These are phyloP conservation scores for Helicoverpa assulta DNA, from an alignment of 2,888 invertebrate species.

Conservation along the genomic window DNA sequence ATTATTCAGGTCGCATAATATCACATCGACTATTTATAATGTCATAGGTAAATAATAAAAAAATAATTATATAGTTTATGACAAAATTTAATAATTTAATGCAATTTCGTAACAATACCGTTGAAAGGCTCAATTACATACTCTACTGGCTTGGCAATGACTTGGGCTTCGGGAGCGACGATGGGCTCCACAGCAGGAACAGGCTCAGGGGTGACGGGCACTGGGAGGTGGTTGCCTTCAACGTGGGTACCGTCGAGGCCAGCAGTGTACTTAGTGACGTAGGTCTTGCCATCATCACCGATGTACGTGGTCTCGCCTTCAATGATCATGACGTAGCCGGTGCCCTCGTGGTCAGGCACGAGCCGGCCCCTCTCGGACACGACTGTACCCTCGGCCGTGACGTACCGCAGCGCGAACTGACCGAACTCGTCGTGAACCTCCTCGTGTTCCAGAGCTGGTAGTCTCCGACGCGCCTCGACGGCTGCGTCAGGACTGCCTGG, in stretches of 20 bases:
- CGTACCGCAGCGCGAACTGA: slow-evolving; percentile 76
- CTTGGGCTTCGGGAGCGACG: slow-evolving; percentile 5
- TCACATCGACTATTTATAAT: slow-evolving; percentile 32
- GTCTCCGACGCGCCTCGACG: slow-evolving; percentile 57
- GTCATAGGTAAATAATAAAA: too few species aligned
- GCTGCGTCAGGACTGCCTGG: slow-evolving; percentile 56
- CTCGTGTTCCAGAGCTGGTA: slow-evolving; percentile 72
- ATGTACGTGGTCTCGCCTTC: slow-evolving; percentile 77
- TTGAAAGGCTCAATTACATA: slow-evolving; percentile 3
- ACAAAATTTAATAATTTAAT: slow-evolving; percentile 34
- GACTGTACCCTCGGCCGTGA: slow-evolving; percentile 76
- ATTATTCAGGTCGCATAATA: slow-evolving; percentile 57
- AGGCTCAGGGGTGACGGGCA: slow-evolving; percentile 61
- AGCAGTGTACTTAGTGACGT: slow-evolving; percentile 76
- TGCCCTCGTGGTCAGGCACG: slow-evolving; percentile 68
- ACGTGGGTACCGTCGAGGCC: slow-evolving; percentile 73
- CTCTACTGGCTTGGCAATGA: not conserved
- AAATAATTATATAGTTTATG: slow-evolving; percentile 5
- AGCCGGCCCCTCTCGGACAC: slow-evolving; percentile 75
- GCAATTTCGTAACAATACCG: not conserved
- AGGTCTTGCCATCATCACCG: slow-evolving; percentile 75
- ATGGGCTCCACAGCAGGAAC: slow-evolving; percentile 11
- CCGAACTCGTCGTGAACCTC: slow-evolving; percentile 75
- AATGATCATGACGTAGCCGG: slow-evolving; percentile 69
- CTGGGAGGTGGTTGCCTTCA: slow-evolving; percentile 71